A percentile compares a stretch with the other conserved stretches of the same genome.
Evolutionary conservation across 2,888 invertebrate genomes (phyloP).

Genomic region (Tortricodes alternella): DNA sequence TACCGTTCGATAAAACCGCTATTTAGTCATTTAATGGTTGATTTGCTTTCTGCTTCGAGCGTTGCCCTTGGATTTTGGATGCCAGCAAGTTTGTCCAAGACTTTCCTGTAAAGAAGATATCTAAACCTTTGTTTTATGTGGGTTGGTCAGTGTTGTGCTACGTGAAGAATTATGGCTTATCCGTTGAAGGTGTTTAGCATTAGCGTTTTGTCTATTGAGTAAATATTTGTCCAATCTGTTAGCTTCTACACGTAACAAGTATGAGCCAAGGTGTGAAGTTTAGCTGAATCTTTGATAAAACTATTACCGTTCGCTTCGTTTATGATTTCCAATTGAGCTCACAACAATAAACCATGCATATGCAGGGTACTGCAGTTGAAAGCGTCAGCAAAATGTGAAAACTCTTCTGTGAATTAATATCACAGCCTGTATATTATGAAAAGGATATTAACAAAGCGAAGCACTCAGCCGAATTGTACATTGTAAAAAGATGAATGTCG

Average conservation of each 20-base stretch:
- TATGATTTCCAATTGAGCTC: slow-evolving; percentile 14
- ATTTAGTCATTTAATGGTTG: slow-evolving; percentile 25
- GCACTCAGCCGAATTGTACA: slow-evolving; percentile 11
- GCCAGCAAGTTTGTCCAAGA: not conserved
- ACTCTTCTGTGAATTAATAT: slow-evolving; percentile 21
- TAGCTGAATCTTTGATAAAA: slow-evolving; percentile 16
- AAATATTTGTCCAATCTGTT: slow-evolving; percentile 23
- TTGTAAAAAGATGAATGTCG: slow-evolving; percentile 3
- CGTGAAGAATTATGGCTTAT: slow-evolving; percentile 15
- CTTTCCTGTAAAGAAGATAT: not conserved
- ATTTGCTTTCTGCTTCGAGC: slow-evolving; percentile 13
- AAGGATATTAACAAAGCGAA: slow-evolving; percentile 12
- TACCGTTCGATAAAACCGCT: slow-evolving; percentile 27
- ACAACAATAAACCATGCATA: slow-evolving; percentile 20
- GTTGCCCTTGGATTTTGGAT: not conserved
- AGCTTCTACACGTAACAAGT: slow-evolving; percentile 18
- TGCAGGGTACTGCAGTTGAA: slow-evolving; percentile 1
- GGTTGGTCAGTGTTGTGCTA: slow-evolving; percentile 1
- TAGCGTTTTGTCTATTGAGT: slow-evolving; percentile 17
- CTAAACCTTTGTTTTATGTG: slow-evolving; percentile 4
- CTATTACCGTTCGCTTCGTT: slow-evolving; percentile 20
- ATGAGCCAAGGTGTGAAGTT: slow-evolving; percentile 17
- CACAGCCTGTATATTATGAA: slow-evolving; percentile 4
- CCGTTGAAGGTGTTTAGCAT: slow-evolving; percentile 14
- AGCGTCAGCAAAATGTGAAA: slow-evolving; percentile 14